Conservation (phyloP, 2,888 invertebrate genomes). For the Tipula vernalis region DNA sequence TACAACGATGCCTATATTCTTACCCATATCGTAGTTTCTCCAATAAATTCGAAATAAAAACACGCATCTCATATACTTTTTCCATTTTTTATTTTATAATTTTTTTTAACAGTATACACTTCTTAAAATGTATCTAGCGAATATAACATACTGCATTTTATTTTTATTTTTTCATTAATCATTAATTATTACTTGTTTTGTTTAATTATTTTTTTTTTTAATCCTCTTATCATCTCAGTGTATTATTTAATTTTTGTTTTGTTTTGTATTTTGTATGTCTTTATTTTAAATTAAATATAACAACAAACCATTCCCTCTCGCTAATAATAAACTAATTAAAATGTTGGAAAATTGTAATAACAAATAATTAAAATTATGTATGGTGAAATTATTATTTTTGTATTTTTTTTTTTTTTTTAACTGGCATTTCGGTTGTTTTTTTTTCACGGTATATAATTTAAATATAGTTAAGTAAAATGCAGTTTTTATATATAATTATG, state of each 20-base stretch:
- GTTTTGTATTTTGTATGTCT: not conserved
- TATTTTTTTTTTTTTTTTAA: not conserved
- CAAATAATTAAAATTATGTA: not conserved
- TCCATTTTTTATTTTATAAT: constrained; percentile 7
- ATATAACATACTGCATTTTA: constrained; percentile 15
- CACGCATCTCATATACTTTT: not conserved
- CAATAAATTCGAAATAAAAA: too few species aligned
- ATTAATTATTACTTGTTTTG: constrained; percentile 11
- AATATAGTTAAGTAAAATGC: not conserved
- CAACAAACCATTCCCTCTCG: constrained; percentile 13
- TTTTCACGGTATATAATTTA: not conserved
- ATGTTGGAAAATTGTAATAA: not conserved
- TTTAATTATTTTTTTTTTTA: constrained; percentile 6
- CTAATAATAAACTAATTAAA: not conserved
- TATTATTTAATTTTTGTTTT: not conserved
- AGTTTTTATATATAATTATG: not conserved
- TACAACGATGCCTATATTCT: too few species aligned
- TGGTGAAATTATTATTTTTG: not conserved
- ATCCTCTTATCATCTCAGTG: constrained; percentile 4
- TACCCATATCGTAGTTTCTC: too few species aligned
- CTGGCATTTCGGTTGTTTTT: not conserved
- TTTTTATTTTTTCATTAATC: constrained; percentile 13
- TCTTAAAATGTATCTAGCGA: constrained; percentile 16
- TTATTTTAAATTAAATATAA: constrained; percentile 9
- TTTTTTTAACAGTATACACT: constrained; percentile 12